Percentiles rank a stretch among this genome's conserved stretches.
Conservation (phyloP, 2,888 invertebrate genomes). For the Machimus rusticus region DNA sequence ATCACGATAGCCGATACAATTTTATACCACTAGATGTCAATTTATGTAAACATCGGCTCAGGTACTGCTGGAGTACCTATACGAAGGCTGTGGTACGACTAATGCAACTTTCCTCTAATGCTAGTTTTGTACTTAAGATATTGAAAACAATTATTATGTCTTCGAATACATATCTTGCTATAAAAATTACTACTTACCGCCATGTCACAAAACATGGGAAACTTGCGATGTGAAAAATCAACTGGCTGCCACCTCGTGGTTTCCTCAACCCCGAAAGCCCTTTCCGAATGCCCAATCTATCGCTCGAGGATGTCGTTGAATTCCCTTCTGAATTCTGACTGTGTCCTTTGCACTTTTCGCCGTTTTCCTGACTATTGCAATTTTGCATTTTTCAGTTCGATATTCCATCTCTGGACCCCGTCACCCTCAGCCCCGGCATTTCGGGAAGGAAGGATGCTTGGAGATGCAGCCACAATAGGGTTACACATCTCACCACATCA, state of each 20-base stretch:
- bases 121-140: too few species aligned
- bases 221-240: not conserved
- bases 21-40: too few species aligned
- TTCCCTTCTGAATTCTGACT: not conserved
- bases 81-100: too few species aligned
- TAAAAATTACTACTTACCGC: not conserved
- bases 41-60: too few species aligned
- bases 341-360: not conserved
- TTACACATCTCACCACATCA: not conserved
- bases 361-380: not conserved
- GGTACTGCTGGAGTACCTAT: too few species aligned
- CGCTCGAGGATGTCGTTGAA: not conserved
- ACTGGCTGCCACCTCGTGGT: not conserved
- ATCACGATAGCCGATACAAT: too few species aligned
- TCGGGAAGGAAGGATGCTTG: not conserved
- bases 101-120: too few species aligned
- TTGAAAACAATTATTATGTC: too few species aligned
- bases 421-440: not conserved
- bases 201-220: not conserved
- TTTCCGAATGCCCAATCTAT: not conserved
- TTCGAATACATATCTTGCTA: too few species aligned
- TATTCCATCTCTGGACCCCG: not conserved
- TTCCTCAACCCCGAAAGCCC: not conserved
- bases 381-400: not conserved
- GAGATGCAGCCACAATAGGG: not conserved